Conservation (phyloP, 2,888 invertebrate genomes). For the Caenorhabditis japonica region DNA sequence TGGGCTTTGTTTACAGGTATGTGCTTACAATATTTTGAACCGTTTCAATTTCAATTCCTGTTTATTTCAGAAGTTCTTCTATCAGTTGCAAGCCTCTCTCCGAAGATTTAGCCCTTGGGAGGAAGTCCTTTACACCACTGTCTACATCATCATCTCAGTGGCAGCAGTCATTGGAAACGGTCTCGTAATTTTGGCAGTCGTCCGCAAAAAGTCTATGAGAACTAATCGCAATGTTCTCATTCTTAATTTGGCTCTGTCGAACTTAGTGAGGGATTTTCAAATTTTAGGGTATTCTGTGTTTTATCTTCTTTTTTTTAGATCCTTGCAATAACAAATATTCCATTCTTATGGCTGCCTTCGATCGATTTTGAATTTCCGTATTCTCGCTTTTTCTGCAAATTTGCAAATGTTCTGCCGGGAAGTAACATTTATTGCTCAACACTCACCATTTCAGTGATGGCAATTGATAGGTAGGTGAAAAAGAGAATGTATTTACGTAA, state of each 20-base stretch:
- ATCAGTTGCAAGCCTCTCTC: conserved; percentile 66
- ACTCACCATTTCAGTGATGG: conserved; percentile 76
- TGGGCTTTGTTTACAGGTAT: conserved; percentile 65
- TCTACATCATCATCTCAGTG: conserved; percentile 74
- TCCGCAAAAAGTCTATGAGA: conserved; percentile 86
- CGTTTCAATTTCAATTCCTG: not conserved
- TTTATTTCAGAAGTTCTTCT: conserved; percentile 64
- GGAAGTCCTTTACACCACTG: conserved; percentile 69
- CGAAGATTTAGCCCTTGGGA: conserved; percentile 72
- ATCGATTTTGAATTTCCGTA: conserved; percentile 75
- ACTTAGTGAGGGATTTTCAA: conserved; percentile 80
- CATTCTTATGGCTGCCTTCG: conserved; percentile 80
- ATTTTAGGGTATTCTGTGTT: no score
- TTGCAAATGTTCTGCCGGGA: conserved; percentile 76
- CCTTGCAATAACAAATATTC: conserved; percentile 89
- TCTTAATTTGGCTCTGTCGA: conserved; percentile 87
- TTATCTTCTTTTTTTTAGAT: conserved; percentile 79
- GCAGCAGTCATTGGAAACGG: conserved; percentile 75
- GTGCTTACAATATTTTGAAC: not conserved
- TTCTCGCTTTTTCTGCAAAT: conserved; percentile 75
- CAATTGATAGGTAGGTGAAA: conserved; percentile 70
- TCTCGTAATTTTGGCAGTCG: conserved; percentile 81
- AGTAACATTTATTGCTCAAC: conserved; percentile 77
- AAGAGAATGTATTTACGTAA: not conserved
- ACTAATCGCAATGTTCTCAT: conserved; percentile 93